Evolutionary conservation across 2,888 invertebrate genomes (phyloP).

Genomic region (Zeuzera pyrina): DNA sequence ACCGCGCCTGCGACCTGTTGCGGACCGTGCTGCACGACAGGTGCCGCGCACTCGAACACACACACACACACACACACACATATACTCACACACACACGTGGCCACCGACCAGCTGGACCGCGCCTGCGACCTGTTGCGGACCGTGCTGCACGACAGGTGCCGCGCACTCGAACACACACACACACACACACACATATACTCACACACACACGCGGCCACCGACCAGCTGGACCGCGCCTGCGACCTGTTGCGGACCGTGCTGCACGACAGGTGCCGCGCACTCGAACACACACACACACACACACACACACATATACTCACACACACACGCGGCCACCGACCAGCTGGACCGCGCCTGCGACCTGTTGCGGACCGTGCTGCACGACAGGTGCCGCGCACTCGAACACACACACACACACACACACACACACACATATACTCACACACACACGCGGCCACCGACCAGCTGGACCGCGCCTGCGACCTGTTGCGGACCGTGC

Average conservation of each 20-base stretch:
- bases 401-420: too few species aligned
- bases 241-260: slow-evolving; percentile 69
- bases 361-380: slow-evolving; percentile 68
- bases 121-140: slow-evolving; percentile 74
- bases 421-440: too few species aligned
- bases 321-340: slow-evolving; percentile 75
- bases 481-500: slow-evolving; percentile 69
- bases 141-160: slow-evolving; percentile 52
- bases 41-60: too few species aligned
- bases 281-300: too few species aligned
- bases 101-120: slow-evolving; percentile 75
- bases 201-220: slow-evolving; percentile 74
- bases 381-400: slow-evolving; percentile 55
- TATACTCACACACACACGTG: slow-evolving; percentile 76
- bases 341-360: slow-evolving; percentile 75
- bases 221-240: slow-evolving; percentile 76
- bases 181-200: too few species aligned
- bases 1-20: slow-evolving; percentile 74
- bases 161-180: too few species aligned
- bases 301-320: too few species aligned
- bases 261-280: slow-evolving; percentile 54
- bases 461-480: slow-evolving; percentile 76
- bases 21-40: slow-evolving; percentile 54
- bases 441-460: slow-evolving; percentile 74
- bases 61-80: too few species aligned